Base-by-base conservation (phyloP, 2,113 vertebrate species). In the Mormyrus lacerda region DNA sequence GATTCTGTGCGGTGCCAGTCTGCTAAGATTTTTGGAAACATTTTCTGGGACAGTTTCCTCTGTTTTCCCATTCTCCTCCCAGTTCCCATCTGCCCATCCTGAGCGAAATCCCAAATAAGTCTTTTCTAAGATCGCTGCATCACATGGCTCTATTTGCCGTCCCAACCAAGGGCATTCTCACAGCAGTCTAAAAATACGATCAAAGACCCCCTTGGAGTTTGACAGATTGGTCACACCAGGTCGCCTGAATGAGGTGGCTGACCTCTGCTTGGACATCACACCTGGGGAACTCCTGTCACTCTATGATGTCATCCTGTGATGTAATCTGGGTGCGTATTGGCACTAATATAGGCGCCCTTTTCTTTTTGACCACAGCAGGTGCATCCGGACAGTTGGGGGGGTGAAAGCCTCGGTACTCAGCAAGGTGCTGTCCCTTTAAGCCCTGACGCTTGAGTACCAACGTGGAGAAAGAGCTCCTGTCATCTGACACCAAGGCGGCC, bases 161-260 rank as follows among this genome's bases (percentile, higher is more conserved):
- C 73, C 35, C 35, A 42, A 42, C 73, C 73, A 35, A 79, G 73
- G 73, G 73, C 35, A 19, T 42, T 42, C 35, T 79, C 73, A 42
- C 73, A 79, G 73, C 73, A 79, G 35, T 21, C 73, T 79, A 21
- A 79, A 79, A 79, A 79, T 79, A 79, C 6, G 73, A 79, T 79
- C 73, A 79, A 79, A 79, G 42, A 42, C 73, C 35, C 61, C 73
- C 73, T 79, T 3, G 1, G 73, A 79, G 73, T 79, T 79, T 79
- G 73, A 79, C 73, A 79, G 73, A 79, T 79, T 79, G 73, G 35
- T 79, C 73, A 79, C 73, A 79, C 35, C 73, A 79, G 31, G 73
- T 15, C 4, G 35, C 6, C 35, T 79, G 73, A 79, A 79, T 79
- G 73, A 79, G 73, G 73, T 79, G 35, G 61, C 61, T 69, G 61